Base-by-base conservation (phyloP, 1,140 invertebrate species). In the Augochlora pura region DNA sequence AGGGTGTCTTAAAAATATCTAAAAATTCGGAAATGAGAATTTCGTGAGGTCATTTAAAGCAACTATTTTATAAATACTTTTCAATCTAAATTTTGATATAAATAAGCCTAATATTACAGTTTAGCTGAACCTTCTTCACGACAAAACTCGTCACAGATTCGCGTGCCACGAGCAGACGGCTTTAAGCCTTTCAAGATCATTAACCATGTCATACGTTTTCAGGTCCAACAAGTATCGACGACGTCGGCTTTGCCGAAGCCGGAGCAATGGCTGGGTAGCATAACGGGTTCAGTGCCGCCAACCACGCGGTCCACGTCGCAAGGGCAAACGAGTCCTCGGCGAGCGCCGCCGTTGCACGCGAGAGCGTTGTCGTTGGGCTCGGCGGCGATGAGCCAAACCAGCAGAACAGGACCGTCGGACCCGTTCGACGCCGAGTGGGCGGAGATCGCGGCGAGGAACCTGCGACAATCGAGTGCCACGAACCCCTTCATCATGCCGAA, bases 351-450 rank as follows among this genome's bases (percentile, higher is more conserved):
- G 38, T 90, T 95, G 10, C 95, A 96, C 86, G 95, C 96, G 14
- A 93, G 94, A 1, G 94, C 95, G 0, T 93, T 95, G 66, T 95
- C 95, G 0, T 77, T 95, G 9, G 94, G 95, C 67, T 94, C 94
- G 18, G 90, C 90, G 10, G 91, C 90, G 14, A 90, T 93, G 81
- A 90, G 86, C n/a, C 84, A 88, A 27, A 71, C 86, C 63, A 87
- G 79, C 69, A 87, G 54, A 8, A n/a, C 81, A 90, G 83, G 67
- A 89, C 88, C 77, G 91, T 92, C 77, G 91, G 97, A 98, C 93
- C 97, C 97, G 0, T 98, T 98, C 88, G 96, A 98, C 90, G 96
- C 96, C 9, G 97, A 97, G 87, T 98, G 97, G 97, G 96, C 96
- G 2, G 95, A 96, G 32, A 91, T 93, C 9, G 91, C 92, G 0